Evolutionary conservation across 53 echinoderm and acorn worm species (phyloP).

Genomic region (Crossaster papposus): DNA sequence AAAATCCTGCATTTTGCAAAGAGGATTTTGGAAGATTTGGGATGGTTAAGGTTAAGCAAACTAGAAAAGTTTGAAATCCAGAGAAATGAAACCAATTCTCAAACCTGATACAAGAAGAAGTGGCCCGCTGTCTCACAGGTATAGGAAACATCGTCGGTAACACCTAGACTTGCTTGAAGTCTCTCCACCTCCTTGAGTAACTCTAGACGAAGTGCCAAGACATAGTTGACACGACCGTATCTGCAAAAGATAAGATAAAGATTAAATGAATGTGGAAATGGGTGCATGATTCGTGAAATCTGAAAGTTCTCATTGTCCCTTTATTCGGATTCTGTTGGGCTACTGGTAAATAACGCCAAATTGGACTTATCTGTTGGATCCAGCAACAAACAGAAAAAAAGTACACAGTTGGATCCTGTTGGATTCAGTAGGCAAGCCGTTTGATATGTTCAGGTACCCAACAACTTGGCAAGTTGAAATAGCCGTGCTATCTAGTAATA

Average conservation of each 20-base stretch:
- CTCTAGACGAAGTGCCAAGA: constrained; percentile 81
- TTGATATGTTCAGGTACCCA: too few relatives aligned
- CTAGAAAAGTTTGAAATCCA: not conserved
- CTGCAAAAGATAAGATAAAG: constrained; percentile 39
- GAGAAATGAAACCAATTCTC: not conserved
- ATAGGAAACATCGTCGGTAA: constrained; percentile 92
- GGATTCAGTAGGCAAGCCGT: too few relatives aligned
- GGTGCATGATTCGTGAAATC: not conserved
- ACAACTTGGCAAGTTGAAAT: too few relatives aligned
- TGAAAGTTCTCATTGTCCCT: not conserved
- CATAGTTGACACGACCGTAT: constrained; percentile 97
- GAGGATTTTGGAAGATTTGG: too few relatives aligned
- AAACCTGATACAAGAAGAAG: constrained; percentile 96
- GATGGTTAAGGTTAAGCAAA: not conserved
- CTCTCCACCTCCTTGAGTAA: constrained; percentile 93
- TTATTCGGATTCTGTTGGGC: too few relatives aligned
- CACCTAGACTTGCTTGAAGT: constrained; percentile 81
- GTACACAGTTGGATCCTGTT: too few relatives aligned
- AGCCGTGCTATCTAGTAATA: too few relatives aligned
- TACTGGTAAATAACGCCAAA: too few relatives aligned
- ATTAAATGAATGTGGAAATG: not conserved
- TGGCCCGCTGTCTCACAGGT: constrained; percentile 98
- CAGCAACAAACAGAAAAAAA: too few relatives aligned
- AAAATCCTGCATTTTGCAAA: too few relatives aligned
- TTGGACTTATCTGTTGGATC: too few relatives aligned